Base-by-base conservation (phyloP, 2,797 vertebrate genomes). In the Dendrocincla tyrannina region DNA sequence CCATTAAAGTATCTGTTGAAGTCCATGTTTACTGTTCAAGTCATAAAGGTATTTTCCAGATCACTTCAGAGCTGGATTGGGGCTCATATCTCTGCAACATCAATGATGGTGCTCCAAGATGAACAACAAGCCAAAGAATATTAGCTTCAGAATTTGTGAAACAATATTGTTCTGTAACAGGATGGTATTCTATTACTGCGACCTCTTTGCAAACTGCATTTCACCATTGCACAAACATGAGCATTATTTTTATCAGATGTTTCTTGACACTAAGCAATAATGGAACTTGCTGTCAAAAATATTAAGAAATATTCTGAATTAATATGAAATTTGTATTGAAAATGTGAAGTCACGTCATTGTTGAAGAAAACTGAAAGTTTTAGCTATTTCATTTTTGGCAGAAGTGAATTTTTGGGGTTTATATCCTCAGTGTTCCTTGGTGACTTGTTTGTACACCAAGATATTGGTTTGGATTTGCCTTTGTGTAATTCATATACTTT, bases 401-500 rank as follows among this genome's bases (percentile, higher is more conserved):
- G 69, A 95, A 91, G 47, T 93, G 17, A 93, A 88, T 93, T 88
- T 94, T 91, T 79, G 64, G 5, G 78, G 64, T 96, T 96, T 91
- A 47, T 93, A 92, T 49, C 44, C 22, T 83, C 67, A 32, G 4
- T 62, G 78, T 93, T 95, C 93, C 87, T 85, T 94, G 52, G 95
- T 97, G 92, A 97, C 94, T 96, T 98, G 93, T 97, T 96, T 96
- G 75, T 97, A 81, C 91, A 96, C 85, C 74, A 81, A 82, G 95
- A 94, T 97, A 97, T 87, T 96, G 91, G 94, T 94, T 88, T 95
- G 93, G 96, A 95, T 97, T 98, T 98, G 97, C 96, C 97, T 98
- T 97, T 98, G 96, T 98, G 97, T 97, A 96, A 97, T 97, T 97
- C 96, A 89, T 96, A 97, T 97, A 98, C 96, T 97, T 98, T 95